Evolutionary conservation across 2,797 vertebrate species (phyloP), one percentile per base, ranked within the genome.

Genomic region (Sebastes nivosus): DNA sequence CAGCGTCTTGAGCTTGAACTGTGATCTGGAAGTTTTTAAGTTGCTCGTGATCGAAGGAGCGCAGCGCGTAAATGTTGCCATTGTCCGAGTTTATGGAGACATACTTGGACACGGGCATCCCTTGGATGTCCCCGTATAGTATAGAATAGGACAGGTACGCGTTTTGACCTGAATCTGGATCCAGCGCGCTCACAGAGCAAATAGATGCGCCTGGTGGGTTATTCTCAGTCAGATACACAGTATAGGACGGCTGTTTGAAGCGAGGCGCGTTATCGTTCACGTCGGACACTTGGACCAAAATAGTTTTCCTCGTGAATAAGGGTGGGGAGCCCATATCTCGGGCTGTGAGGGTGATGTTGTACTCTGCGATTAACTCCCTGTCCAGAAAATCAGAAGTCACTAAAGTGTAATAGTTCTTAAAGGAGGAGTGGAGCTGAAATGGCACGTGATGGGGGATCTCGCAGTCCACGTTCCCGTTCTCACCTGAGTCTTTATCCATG

Each of bases 81-180:
- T 95, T 98, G 91, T 97, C 97, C 0, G 97, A 96, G 89, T 98
- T 97, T 63, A 98, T 95, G n/a, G 97, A 97, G 34, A 98, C 96
- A 0, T 97, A 98, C 0, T 97, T 97, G 82, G 96, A 96, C 65
- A 97, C 94, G 0, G 96, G 95, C 95, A 97, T 97, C 10, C 96
- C 97, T 0, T 95, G 95, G 29, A 97, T 96, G 27, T 95, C 92
- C 0, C 94, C 96, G 0, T 97, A 97, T 0, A 96, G 79, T 16
- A 98, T 92, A 20, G 97, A 96, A 60, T 98, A 99, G 27, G 97
- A 97, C 27, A 98, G 86, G 79, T 96, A 97, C 0, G 97, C 95
- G 0, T 98, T 99, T 61, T 98, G 96, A 11, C 96, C 95, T 1
- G 80, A 93, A 76, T 98, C 97, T 0, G 96, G 96, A 78, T 99